phyloP scores from a whole-genome alignment of 2,888 invertebrate species.

The Chrysomela aeneicollis region DNA sequence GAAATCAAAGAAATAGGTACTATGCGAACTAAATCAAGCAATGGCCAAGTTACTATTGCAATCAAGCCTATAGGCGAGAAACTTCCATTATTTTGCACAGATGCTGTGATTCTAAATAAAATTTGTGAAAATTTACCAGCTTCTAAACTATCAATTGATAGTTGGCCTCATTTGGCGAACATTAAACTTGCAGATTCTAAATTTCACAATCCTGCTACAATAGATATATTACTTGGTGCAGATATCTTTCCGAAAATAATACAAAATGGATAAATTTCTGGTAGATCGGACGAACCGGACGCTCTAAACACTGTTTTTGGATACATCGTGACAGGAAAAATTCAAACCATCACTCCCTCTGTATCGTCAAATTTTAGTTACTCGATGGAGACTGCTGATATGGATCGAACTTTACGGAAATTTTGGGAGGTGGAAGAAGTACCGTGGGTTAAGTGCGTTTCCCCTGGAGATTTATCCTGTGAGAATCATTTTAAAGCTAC shows the following conservation, averaged over 20 bases:
- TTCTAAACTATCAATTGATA: neutral
- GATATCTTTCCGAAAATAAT: neutral
- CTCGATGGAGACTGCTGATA: neutral
- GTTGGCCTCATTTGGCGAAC: neutral
- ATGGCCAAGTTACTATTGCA: neutral
- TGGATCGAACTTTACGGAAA: neutral
- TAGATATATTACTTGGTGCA: neutral
- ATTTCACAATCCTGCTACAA: neutral
- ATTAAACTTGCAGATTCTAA: neutral
- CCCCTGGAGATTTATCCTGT: neutral
- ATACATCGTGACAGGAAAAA: too few species aligned
- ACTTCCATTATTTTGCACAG: neutral
- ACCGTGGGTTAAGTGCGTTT: neutral
- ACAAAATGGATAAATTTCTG: neutral
- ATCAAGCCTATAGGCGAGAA: neutral
- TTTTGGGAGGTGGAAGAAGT: neutral
- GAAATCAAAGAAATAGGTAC: constrained; percentile 6
- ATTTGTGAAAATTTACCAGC: neutral
- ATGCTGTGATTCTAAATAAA: neutral
- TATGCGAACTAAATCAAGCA: neutral
- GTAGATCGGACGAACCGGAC: neutral
- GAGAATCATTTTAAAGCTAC: neutral
- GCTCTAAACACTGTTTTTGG: neutral
- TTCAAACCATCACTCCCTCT: too few species aligned
- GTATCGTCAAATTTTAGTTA: too few species aligned